Evolutionary conservation across 1,140 invertebrate species (phyloP).

Genomic region (Papilio glaucus): DNA sequence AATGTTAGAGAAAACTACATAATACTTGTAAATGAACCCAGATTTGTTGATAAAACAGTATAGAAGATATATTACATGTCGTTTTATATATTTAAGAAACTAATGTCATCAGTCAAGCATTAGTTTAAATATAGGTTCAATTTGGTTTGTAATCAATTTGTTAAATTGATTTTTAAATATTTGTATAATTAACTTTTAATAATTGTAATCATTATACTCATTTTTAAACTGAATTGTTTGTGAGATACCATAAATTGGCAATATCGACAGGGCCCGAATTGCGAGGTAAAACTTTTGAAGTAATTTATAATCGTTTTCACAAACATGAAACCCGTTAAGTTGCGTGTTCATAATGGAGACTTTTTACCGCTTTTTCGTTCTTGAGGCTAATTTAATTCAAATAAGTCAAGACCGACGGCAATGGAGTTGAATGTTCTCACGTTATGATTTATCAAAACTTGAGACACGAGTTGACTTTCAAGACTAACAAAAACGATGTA

Average conservation of each 20-base stretch:
- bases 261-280: neutral
- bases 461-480: no score
- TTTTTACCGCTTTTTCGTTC: neutral
- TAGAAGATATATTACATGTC: no score
- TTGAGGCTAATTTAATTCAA: conserved; percentile 13
- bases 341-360: conserved; percentile 9
- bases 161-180: neutral
- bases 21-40: no score
- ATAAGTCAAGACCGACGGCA: neutral
- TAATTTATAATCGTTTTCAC: neutral
- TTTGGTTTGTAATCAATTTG: neutral
- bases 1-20: no score
- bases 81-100: no score
- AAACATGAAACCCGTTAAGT: neutral
- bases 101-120: no score
- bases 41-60: no score
- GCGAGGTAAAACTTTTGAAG: neutral
- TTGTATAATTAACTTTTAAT: conserved; percentile 1
- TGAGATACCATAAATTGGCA: neutral
- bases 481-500: no score
- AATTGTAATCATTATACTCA: neutral
- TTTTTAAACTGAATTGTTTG: neutral
- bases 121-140: neutral
- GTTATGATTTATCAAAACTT: neutral
- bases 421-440: neutral